Evolutionary conservation across 2,888 invertebrate species (phyloP).

Genomic region (Polyommatus icarus): DNA sequence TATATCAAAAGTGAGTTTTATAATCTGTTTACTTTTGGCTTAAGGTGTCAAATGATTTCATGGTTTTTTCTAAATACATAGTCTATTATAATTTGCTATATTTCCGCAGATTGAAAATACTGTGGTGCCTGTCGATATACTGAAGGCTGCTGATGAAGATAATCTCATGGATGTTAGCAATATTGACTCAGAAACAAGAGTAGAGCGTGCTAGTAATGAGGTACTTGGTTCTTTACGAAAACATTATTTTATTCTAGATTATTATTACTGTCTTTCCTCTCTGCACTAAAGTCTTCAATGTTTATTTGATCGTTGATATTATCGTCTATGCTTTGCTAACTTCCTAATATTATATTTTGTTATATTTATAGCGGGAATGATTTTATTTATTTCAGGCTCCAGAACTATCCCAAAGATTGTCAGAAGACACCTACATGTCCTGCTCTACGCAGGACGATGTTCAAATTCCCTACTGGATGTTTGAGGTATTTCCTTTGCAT

Average conservation of each 20-base stretch:
- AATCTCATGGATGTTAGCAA: not conserved
- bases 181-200: not conserved
- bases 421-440: slow-evolving; percentile 58
- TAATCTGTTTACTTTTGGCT: too few relatives aligned
- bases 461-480: slow-evolving; percentile 69
- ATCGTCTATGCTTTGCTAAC: too few relatives aligned
- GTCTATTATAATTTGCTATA: too few relatives aligned
- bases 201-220: not conserved
- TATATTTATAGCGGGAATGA: too few relatives aligned
- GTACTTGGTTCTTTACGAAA: not conserved
- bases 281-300: not conserved
- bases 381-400: slow-evolving; percentile 54
- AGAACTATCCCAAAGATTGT: slow-evolving; percentile 68
- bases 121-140: not conserved
- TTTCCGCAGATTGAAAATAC: not conserved
- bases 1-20: slow-evolving; percentile 47
- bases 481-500: slow-evolving; percentile 44
- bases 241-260: not conserved
- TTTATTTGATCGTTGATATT: too few relatives aligned
- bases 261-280: not conserved
- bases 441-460: slow-evolving; percentile 62
- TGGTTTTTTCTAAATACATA: too few relatives aligned
- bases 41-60: too few relatives aligned
- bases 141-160: not conserved
- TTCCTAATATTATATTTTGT: too few relatives aligned